Evolutionary conservation across 2,797 vertebrate genomes (phyloP).

Genomic region (Alexandromys oeconomus): DNA sequence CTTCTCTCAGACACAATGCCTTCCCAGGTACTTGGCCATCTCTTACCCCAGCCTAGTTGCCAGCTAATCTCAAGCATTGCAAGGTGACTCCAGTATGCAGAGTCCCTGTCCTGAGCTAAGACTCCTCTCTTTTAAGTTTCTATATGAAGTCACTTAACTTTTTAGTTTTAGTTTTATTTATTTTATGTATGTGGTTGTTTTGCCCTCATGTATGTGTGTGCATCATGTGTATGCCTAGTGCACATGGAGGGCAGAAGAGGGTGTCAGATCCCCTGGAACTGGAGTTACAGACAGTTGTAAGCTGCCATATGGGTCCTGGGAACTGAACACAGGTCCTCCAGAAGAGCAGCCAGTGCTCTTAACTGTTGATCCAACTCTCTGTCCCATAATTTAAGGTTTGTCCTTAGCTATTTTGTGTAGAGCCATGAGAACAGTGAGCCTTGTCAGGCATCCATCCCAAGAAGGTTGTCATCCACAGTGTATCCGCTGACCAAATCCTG

Average conservation of each 20-base stretch:
- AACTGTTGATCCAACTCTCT: not conserved
- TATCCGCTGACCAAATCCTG: not conserved
- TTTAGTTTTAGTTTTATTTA: not conserved
- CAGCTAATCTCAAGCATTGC: not conserved
- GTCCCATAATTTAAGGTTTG: not conserved
- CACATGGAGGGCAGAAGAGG: not conserved
- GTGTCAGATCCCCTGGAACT: not conserved
- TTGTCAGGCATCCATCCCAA: not conserved
- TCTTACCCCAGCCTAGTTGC: not conserved
- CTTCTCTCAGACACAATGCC: not conserved
- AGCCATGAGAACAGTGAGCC: not conserved
- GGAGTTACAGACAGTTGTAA: not conserved
- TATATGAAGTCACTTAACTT: not conserved
- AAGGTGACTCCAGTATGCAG: not conserved
- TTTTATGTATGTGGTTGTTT: not conserved
- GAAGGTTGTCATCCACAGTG: not conserved
- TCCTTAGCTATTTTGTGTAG: not conserved
- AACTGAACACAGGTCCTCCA: not conserved
- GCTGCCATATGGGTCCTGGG: not conserved
- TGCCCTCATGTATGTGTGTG: not conserved
- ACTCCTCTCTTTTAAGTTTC: not conserved
- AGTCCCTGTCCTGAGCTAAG: not conserved
- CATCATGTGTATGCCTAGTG: not conserved
- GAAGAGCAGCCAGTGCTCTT: not conserved
- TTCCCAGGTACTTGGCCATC: not conserved